Base-by-base conservation (phyloP, 2,113 vertebrate species). In the Platycercus adscitus region DNA sequence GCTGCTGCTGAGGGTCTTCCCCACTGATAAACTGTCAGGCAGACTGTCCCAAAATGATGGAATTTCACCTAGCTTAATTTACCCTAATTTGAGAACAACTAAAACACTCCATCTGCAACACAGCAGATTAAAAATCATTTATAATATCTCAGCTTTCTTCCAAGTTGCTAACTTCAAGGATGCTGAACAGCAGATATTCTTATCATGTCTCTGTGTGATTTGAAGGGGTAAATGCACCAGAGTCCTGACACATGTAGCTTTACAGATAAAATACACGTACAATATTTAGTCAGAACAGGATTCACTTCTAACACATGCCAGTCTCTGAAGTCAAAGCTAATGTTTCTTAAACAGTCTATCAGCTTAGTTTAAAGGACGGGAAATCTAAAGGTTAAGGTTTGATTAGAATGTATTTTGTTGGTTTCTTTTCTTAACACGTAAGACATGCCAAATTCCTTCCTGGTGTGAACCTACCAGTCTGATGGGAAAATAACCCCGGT, bases 311-410 rank as follows among this genome's bases (percentile, higher is more conserved):
- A 82, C 41, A 79, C n/a, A 44, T 35, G 17, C 89, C 63, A 68
- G 88, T 65, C 77, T 94, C 71, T 64, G 73, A 81, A 97, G 91
- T 63, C 88, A 96, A 93, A 93, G 83, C 66, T 69, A 95, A 86
- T 37, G 17, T 69, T 94, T 84, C 78, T 46, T 53, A 95, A 95
- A 71, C 11, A 82, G 47, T 53, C 69, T 47, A 82, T 58, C 61
- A 79, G 72, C 52, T 96, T 66, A 80, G 43, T 79, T 91, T 88
- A 87, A 94, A 95, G 37, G 21, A 55, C 0, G 10, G 23, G 53
- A 85, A 93, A 88, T 61, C 49, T 75, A 91, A 95, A 94, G 55
- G 82, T 83, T 88, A 91, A 85, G 24, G 55, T 86, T 95, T 73
- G 28, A 65, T 88, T 93, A 78, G 46, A 81, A 88, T 0, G 23